phyloP scores from a whole-genome alignment of 37 sponge, comb jelly and placozoan genomes.

The Oopsacas minuta region DNA sequence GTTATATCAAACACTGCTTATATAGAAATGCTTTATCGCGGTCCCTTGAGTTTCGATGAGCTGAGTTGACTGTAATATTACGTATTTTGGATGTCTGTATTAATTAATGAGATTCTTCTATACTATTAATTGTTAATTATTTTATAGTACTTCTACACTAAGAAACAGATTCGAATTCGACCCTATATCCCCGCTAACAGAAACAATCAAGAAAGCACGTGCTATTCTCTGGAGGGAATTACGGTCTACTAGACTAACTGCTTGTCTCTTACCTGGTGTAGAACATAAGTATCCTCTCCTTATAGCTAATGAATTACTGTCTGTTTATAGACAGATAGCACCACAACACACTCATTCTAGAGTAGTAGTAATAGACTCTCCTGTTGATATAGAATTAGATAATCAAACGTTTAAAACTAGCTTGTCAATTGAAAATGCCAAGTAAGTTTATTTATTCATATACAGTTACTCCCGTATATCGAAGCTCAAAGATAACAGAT shows the following conservation, averaged over 20 bases:
- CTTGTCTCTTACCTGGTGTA: constrained; percentile 22
- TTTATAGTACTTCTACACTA: neutral
- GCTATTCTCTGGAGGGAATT: constrained; percentile 29
- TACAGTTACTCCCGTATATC: too few relatives aligned
- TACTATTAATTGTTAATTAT: neutral
- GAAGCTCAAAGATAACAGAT: too few relatives aligned
- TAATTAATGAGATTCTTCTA: too few relatives aligned
- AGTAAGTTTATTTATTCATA: neutral
- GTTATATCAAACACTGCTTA: too few relatives aligned
- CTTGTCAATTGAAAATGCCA: neutral
- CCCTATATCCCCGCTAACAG: neutral
- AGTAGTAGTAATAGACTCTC: neutral
- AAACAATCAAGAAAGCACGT: constrained; percentile 21
- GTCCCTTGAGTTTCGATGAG: too few relatives aligned
- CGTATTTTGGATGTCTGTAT: too few relatives aligned
- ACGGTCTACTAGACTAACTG: neutral
- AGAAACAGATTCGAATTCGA: neutral
- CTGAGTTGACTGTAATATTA: too few relatives aligned
- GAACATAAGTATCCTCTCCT: constrained; percentile 34
- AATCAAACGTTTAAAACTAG: neutral
- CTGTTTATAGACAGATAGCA: constrained; percentile 26
- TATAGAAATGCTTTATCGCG: too few relatives aligned
- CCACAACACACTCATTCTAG: neutral
- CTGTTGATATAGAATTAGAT: neutral
- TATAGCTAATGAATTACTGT: constrained; percentile 30